Base-by-base conservation (phyloP, 1,140 invertebrate genomes). In the Zaprionus inermis region DNA sequence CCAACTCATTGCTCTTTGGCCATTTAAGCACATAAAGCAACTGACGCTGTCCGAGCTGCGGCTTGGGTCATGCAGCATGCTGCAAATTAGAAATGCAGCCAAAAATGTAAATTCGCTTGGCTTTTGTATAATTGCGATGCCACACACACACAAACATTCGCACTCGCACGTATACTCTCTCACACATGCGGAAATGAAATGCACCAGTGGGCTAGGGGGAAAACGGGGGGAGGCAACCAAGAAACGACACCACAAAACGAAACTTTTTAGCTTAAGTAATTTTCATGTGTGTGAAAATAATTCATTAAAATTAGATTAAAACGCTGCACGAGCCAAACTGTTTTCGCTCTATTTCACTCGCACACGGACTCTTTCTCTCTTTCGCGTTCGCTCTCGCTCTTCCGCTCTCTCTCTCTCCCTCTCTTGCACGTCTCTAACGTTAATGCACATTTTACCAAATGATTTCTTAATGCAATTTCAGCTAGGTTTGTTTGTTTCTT, bases 401-500 rank as follows among this genome's bases (percentile, higher is more conserved):
- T n/a, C n/a, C n/a, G 28, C 24, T 14, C 46, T 3, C 12, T 3
- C 2, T 22, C 28, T 24, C 12, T 2, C 18, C 0, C 52, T 5
- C 14, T 18, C 4, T 12, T 14, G 16, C 32, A 22, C 32, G 18
- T 20, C 0, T 9, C 12, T 16, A 56, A 38, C 38, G 64, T 16
- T 3, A 70, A 36, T 66, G 66, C 72, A 70, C 34, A 70, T 75
- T 76, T 79, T 52, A 67, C 63, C 75, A 83, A 88, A 86, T 86
- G 82, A 88, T 86, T 86, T 86, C 83, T 79, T 86, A 86, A 86
- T 88, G 83, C 83, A 86, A 86, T 86, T 86, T 77, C 76, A 24
- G 51, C 24, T 5, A n/a, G 20, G 51, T 65, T 32, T 22, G 36
- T 49, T 78, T 73, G 36, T 67, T 41, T 61, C 16, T 16, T 44